Evolutionary conservation across 30 jellyfish, hydroid and myxozoan species (phyloP).

Genomic region (Aurelia aurita complex sp. Pacific): DNA sequence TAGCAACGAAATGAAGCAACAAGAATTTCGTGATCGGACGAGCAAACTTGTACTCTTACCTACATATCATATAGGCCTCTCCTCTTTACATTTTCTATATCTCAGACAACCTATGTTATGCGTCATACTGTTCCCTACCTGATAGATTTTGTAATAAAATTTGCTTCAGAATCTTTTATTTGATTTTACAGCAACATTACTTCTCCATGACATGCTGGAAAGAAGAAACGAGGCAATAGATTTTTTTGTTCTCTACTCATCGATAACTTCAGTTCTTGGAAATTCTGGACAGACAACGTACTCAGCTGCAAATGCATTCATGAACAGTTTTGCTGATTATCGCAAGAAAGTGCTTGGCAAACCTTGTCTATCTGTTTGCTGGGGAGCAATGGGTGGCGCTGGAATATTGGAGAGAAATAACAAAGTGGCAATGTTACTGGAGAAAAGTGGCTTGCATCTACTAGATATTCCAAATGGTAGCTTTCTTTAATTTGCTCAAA

Average conservation of each 20-base stretch:
- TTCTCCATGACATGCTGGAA: slow-evolving; percentile 47
- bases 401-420: slow-evolving; percentile 68
- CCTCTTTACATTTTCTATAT: too few relatives aligned
- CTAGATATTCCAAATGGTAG: slow-evolving; percentile 64
- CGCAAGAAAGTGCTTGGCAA: slow-evolving; percentile 59
- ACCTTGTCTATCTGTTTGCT: slow-evolving; percentile 64
- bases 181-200: slow-evolving; percentile 35
- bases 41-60: too few relatives aligned
- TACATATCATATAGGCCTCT: too few relatives aligned
- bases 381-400: slow-evolving; percentile 91
- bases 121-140: too few relatives aligned
- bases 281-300: slow-evolving; percentile 66
- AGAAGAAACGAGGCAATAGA: slow-evolving; percentile 26
- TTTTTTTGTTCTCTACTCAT: slow-evolving; percentile 64
- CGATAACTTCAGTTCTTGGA: slow-evolving; percentile 69
- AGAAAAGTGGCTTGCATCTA: slow-evolving; percentile 59
- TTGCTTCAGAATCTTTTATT: too few relatives aligned
- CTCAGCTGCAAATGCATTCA: slow-evolving; percentile 77
- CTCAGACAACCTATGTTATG: too few relatives aligned
- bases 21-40: too few relatives aligned
- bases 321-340: slow-evolving; percentile 78
- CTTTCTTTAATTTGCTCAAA: not conserved
- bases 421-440: slow-evolving; percentile 58
- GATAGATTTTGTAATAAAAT: too few relatives aligned
- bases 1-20: too few relatives aligned